Evolutionary conservation across 2,113 vertebrate species (phyloP).

Genomic region (Diphyllodes magnificus): DNA sequence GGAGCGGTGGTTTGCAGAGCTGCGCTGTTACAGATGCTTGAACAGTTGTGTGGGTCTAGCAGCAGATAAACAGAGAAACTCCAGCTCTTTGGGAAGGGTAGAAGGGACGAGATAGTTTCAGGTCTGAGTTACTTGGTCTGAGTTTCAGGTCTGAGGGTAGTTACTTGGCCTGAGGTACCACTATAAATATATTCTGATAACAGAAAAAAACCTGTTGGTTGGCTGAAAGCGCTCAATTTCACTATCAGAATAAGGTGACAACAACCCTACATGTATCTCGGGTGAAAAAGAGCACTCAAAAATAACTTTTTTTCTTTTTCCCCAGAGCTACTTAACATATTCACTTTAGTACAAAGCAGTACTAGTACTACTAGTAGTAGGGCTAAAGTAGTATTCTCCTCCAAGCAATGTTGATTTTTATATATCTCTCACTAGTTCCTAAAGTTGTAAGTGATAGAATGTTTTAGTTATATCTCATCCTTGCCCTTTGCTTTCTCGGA

Average conservation of each 20-base stretch:
- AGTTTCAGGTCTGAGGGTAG: not conserved
- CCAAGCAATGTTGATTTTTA: not conserved
- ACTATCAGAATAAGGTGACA: not conserved
- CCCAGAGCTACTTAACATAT: not conserved
- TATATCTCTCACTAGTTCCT: not conserved
- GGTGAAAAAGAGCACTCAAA: not conserved
- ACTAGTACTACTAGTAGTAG: not conserved
- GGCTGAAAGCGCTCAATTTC: not conserved
- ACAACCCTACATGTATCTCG: not conserved
- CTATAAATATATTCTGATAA: not conserved
- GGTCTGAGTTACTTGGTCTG: not conserved
- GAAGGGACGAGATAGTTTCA: not conserved
- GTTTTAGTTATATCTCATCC: not conserved
- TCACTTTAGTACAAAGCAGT: not conserved
- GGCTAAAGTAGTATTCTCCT: not conserved
- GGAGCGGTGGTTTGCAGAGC: not conserved
- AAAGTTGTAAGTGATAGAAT: not conserved
- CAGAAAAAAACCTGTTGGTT: not conserved
- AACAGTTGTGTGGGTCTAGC: not conserved
- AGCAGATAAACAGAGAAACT: not conserved
- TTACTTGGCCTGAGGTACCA: not conserved
- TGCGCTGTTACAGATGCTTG: rapidly evolving
- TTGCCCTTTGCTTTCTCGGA: not conserved
- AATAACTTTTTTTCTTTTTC: no score
- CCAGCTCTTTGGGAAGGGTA: not conserved